phyloP scores from a whole-genome alignment of 2,888 invertebrate genomes.

The Lasioglossum calceatum region DNA sequence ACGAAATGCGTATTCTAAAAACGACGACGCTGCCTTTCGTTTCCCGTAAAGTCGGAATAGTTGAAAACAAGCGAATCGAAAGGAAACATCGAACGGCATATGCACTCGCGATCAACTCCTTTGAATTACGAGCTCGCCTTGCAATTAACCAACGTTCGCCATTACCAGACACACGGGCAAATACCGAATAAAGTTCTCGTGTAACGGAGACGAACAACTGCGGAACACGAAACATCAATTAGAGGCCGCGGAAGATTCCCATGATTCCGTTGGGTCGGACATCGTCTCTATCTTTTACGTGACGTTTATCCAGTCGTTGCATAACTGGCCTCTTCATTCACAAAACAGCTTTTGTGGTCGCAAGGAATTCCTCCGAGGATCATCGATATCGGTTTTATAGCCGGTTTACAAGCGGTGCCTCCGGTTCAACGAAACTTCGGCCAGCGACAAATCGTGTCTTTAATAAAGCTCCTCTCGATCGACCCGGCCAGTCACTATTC shows the following conservation, averaged over 20 bases:
- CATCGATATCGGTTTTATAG: slow-evolving; percentile 38
- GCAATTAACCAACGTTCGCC: slow-evolving; percentile 23
- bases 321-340: slow-evolving; percentile 48
- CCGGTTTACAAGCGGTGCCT: slow-evolving; percentile 20
- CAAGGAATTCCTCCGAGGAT: slow-evolving; percentile 14
- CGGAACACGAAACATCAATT: slow-evolving; percentile 46
- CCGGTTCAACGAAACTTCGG: slow-evolving; percentile 16
- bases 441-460: slow-evolving; percentile 6
- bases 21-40: neutral
- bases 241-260: slow-evolving; percentile 14
- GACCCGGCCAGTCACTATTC: slow-evolving; percentile 16
- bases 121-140: slow-evolving; percentile 21
- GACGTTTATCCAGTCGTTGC: slow-evolving; percentile 27
- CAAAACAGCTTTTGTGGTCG: slow-evolving; percentile 30
- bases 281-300: slow-evolving; percentile 1
- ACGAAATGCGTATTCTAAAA: neutral
- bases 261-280: slow-evolving; percentile 1
- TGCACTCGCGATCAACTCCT: neutral
- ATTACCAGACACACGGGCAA: slow-evolving; percentile 1
- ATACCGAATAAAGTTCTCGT: slow-evolving; percentile 29
- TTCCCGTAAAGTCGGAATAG: neutral
- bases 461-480: neutral
- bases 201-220: slow-evolving; percentile 4
- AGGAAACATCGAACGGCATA: neutral
- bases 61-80: neutral